Percentiles rank a stretch among this genome's conserved stretches.
Evolutionary conservation across 2,113 vertebrate species (phyloP).

Genomic region (Malurus cyaneus): DNA sequence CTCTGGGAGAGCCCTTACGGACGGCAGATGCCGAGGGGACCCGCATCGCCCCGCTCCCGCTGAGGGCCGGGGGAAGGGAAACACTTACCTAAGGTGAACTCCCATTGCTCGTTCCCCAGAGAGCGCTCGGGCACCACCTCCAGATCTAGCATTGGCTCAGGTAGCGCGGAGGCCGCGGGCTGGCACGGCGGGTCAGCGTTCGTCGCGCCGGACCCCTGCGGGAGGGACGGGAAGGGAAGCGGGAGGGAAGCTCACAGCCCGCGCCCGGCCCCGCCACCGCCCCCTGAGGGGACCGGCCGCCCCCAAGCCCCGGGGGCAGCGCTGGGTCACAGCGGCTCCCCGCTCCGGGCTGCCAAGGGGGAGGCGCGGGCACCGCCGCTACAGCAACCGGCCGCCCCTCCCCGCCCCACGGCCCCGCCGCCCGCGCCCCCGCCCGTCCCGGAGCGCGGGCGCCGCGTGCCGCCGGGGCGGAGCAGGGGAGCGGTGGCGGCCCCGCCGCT

Average conservation of each 20-base stretch:
- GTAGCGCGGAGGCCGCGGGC: conserved; percentile 58
- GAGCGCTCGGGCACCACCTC: conserved; percentile 99
- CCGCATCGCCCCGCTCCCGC: not conserved
- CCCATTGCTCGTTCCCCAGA: conserved; percentile 99
- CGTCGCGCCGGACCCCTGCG: conserved; percentile 42
- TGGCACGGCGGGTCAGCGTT: conserved; percentile 20
- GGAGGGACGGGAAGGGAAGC: not conserved
- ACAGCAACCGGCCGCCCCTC: not conserved
- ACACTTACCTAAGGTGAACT: conserved; percentile 92
- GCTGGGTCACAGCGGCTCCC: not conserved
- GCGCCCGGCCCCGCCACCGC: not conserved
- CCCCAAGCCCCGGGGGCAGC: not conserved
- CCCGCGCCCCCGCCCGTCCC: no score
- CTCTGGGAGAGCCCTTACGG: accelerated
- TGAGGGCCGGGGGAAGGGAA: not conserved
- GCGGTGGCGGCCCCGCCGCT: no score
- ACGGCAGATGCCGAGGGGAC: accelerated
- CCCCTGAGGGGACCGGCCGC: not conserved
- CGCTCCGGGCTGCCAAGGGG: no score
- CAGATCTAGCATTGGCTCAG: conserved; percentile 98
- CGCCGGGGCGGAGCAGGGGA: no score
- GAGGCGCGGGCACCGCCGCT: not conserved
- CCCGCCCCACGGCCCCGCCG: not conserved
- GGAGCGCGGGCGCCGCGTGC: not conserved
- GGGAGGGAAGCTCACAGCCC: not conserved